phyloP scores from a whole-genome alignment of 2,888 invertebrate species.

The Brassicogethes aeneus region DNA sequence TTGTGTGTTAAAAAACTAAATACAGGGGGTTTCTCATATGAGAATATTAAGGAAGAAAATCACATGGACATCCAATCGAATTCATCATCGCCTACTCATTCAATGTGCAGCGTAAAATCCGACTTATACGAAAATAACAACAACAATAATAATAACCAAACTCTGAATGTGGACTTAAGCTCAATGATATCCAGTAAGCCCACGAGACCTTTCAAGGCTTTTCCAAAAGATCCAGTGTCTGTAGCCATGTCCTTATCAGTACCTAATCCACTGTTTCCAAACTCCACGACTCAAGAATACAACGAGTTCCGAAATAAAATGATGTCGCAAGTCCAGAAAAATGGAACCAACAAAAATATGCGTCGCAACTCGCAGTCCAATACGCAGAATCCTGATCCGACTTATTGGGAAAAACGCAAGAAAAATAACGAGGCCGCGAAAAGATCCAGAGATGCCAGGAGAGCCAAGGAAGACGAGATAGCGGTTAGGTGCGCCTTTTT shows the following conservation, averaged over 20 bases:
- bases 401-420: constrained; percentile 78
- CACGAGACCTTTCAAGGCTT: constrained; percentile 60
- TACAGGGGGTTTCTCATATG: too few species aligned
- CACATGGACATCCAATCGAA: too few species aligned
- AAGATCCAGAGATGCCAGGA: constrained; percentile 80
- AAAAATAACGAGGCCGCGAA: constrained; percentile 96
- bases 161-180: too few species aligned
- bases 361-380: constrained; percentile 38
- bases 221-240: constrained; percentile 58
- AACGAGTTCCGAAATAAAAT: constrained; percentile 61
- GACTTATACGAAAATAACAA: too few species aligned
- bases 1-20: too few species aligned
- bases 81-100: too few species aligned
- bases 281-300: constrained; percentile 59
- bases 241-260: constrained; percentile 44
- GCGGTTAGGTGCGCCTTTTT: constrained; percentile 80
- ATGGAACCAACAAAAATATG: constrained; percentile 60
- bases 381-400: constrained; percentile 50
- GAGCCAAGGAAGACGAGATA: constrained; percentile 86
- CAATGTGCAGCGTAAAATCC: too few species aligned
- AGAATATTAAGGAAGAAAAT: too few species aligned
- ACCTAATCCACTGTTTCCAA: constrained; percentile 45
- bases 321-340: constrained; percentile 55
- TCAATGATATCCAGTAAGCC: too few species aligned
- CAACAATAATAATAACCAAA: too few species aligned